Evolutionary conservation across 2,113 vertebrate species (phyloP), one percentile per base, ranked within the genome.

Genomic region (Piprites chloris): DNA sequence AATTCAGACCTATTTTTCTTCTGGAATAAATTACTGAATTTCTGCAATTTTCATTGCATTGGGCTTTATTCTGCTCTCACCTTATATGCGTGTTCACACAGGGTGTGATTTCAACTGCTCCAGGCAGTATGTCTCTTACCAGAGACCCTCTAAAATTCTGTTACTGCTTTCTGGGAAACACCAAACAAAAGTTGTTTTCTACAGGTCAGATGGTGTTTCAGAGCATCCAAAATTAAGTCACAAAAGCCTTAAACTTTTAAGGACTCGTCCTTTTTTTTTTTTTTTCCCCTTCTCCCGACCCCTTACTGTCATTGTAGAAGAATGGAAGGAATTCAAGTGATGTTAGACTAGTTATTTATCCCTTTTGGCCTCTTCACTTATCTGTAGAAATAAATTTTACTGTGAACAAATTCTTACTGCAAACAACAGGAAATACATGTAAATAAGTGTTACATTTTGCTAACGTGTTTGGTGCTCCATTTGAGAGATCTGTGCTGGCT

Each of bases 381-480:
- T 1, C 35, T 37, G n/a, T 30, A 26, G 32, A 50, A 73, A 58
- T 42, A 11, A n/a, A 41, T 63, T 28, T 49, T 66, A 47, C 41
- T n/a, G 50, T 59, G 68, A 75, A 15, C 4, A 30, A 32, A 32
- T 42, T 68, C 35, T 32, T 62, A 16, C 28, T 44, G 37, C 6
- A 16, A 89, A 17, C 14, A 80, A 11, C 23, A 63, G 53, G 46
- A 66, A 61, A 69, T 41, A 44, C 5, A 26, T 1, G 6, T 46
- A 30, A 47, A 28, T 20, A 32, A 49, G 12, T 12, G 41, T 35
- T 69, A 27, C 30, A 30, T 65, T 76, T 46, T 65, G 22, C 20
- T 21, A 0, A 50, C 80, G 49, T 2, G 11, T 41, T 24, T 12
- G 21, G 24, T 3, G 7, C 26, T 39, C 37, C 33, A 7, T 6